Base-by-base conservation (phyloP, 2,888 invertebrate species). In the Catocala sponsa region DNA sequence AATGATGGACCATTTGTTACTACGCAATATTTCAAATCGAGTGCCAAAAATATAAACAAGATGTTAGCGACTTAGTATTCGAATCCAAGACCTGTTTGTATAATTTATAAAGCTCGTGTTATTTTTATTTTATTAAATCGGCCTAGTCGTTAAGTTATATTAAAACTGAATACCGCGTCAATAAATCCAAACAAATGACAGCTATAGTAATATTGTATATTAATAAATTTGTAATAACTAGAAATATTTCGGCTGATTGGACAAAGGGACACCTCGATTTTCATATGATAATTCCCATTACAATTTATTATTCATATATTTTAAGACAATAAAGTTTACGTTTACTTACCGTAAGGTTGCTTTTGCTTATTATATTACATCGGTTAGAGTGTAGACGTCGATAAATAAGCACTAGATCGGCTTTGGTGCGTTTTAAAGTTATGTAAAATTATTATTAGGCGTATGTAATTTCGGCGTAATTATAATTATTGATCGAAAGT, bases 231-330 rank as follows among this genome's bases (percentile, higher is more conserved):
- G 55, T 61, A 53, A 6, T 0, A 50, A 48, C 51, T 35, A 49
- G 46, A 2, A 55, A 15, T 33, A 42, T 52, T 35, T 50, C 50
- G 66, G 64, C 63, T 72, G 72, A 67, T 54, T 51, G 65, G 66
- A 59, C 67, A 42, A 49, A 71, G 73, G 73, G 75, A 65, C 76
- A 76, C 79, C 77, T 74, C 75, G 76, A 76, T 78, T 79, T 78
- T 80, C 66, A 63, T 58, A 57, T 67, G 56, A 67, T 53, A 41
- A 50, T 47, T 48, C 25, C 51, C 15, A 43, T 56, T 49, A 59
- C 6, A 47, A 61, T 54, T 64, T 65, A 44, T 35, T 32, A 56
- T 68, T 74, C 63, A 62, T 74, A 72, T 74, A 55, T 68, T 72
- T 71, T 71, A 71, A 59, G 72, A 75, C 68, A 75, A 72, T 77